Evolutionary conservation across 2,888 invertebrate species (phyloP), one percentile per base, ranked within the genome.

Genomic region (Aleiodes leptofemur): DNA sequence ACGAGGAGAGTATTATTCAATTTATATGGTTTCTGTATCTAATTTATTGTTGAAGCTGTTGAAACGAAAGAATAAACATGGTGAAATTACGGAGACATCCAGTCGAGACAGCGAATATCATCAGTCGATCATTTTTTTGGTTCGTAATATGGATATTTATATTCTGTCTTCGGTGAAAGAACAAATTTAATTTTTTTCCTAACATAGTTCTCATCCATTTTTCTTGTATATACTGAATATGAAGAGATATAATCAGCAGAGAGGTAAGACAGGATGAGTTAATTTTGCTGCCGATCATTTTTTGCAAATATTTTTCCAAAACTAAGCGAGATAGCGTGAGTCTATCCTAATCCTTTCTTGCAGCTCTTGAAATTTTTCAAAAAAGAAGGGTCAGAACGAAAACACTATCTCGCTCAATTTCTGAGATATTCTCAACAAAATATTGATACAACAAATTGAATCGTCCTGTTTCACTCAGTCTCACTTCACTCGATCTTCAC

Each of bases 111-210:
- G 84, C 86, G 0, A 85, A 83, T 78, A 59, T 74, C 0, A 31
- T 86, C 7, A 85, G 76, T 48, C 57, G 64, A 51, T 64, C 86
- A 66, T 82, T 82, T 11, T 79, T 86, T 31, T 84, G 83, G 86
- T 86, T 70, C 5, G 81, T 79, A 69, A 38, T 50, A 56, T 43
- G 3, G 7, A 43, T 11, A 43, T 34, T 3, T 34, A 34, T 34
- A 34, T 34, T 34, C 34, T 34, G 34, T 6, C 6, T 34, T 34
- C 6, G 34, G 34, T 34, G 4, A 6, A 34, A 6, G 6, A 34
- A 6, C 34, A 34, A n/a, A 6, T 56, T 57, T 31, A 31, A 51
- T 51, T 9, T 13, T 3, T 50, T 56, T 8, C 9, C 13, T 34
- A 34, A 34, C 6, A 34, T 34, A 34, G 6, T 34, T 34, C 34